These are phyloP conservation scores for Rhabdomys pumilio DNA, from an alignment of 2,797 vertebrate genomes.

Conservation along the genomic window DNA sequence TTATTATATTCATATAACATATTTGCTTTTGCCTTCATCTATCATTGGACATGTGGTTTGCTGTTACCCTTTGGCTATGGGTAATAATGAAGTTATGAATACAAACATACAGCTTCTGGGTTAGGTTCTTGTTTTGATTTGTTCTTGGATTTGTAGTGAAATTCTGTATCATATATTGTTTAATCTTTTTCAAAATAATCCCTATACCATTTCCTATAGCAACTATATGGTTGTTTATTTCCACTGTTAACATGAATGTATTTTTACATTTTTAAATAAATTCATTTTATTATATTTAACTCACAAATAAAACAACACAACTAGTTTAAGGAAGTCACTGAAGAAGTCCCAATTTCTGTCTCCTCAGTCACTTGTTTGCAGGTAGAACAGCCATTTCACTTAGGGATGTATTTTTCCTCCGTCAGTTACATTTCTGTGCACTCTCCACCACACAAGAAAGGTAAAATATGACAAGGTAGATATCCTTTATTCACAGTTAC, in stretches of 20 bases:
- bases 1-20: neutral
- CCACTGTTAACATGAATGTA: neutral
- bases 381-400: neutral
- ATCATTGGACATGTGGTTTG: neutral
- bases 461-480: neutral
- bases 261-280: neutral
- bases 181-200: neutral
- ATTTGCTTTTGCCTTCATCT: neutral
- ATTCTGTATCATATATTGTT: neutral
- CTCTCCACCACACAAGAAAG: neutral
- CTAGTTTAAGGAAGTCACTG: neutral
- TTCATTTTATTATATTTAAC: neutral
- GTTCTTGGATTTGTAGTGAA: neutral
- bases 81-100: neutral
- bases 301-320: neutral
- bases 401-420: neutral
- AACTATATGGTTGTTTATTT: neutral
- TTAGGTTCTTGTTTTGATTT: neutral
- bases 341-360: neutral
- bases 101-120: neutral
- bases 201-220: neutral
- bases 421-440: neutral
- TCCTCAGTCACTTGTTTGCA: neutral
- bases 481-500: neutral
- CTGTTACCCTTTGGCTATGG: neutral